Base-by-base conservation (phyloP, 2,797 vertebrate species). In the Basileuterus tristriatus region DNA sequence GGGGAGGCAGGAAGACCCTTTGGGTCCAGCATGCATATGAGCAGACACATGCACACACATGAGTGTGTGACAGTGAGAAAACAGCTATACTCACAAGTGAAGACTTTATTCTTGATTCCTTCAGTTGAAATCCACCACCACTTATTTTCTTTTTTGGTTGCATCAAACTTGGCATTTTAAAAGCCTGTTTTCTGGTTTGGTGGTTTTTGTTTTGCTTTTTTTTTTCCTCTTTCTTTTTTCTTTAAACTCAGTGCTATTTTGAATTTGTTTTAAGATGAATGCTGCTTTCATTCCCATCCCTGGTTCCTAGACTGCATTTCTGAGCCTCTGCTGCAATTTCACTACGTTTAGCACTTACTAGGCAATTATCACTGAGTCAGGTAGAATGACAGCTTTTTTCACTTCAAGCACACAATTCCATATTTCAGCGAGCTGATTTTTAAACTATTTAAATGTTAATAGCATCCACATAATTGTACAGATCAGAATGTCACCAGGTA, bases 121-220 rank as follows among this genome's bases (percentile, higher is more conserved):
- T 97, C 94, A 95, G 94, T 0, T 97, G 96, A 97, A 98, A 97
- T 97, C 92, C 94, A 97, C 92, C 94, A 97, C 91, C 91, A 75
- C 92, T 97, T 97, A 92, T 62, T 97, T 96, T 97, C 96, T 96
- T 94, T 96, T 94, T 87, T 83, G 93, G 94, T 97, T 97, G 97
- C 96, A 97, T 98, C 97, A 98, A 97, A 97, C 96, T 94, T 97
- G 97, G 97, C 98, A 97, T 97, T 97, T 98, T 97, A 98, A 98
- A 98, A 98, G 97, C 97, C 87, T 96, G 86, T 5, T 68, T 91
- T 74, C 96, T 97, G 93, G 53, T 39, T 71, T 52, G 39, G 30
- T 60, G 26, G 9, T 2, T 21, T 39, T 69, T 39, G 20, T 56
- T 34, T 7, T 18, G 20, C 16, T 41, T 34, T 20, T 13, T 11